Evolutionary conservation across 1,140 invertebrate species (phyloP), one percentile per base, ranked within the genome.

Genomic region (Panulirus ornatus): DNA sequence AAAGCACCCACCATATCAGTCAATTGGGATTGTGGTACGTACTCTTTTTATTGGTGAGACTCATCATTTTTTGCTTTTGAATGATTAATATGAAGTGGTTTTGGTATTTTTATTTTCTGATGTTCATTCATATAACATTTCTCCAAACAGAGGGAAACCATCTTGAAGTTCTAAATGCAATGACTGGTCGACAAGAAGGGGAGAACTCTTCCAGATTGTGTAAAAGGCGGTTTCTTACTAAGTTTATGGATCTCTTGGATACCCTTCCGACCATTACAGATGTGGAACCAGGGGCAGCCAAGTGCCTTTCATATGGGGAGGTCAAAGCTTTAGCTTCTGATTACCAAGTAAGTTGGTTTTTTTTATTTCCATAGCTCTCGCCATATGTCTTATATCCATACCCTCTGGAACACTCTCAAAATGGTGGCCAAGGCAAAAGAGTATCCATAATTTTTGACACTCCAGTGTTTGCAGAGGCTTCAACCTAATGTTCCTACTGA

Each of bases 1-100:
- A 97, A 97, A 93, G 97, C 97, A 11, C 97, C 97, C 1, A 97
- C 96, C 93, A 97, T 97, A 93, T 96, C 97, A 83, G 96, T 98
- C 22, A 97, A 97, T 94, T 98, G 97, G 97, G 96, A 95, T 66
- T 94, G 95, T 82, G 96, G 96, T 93, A 94, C 95, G 93, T 91
- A 8, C 51, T 82, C 44, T 66, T n/a, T n/a, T n/a, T n/a, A n/a
- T n/a, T n/a, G n/a, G n/a, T n/a, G n/a, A n/a, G n/a, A n/a, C n/a
- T n/a, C n/a, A n/a, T n/a, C n/a, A n/a, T n/a, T n/a, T n/a, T n/a
- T n/a, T n/a, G n/a, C n/a, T n/a, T n/a, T n/a, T n/a, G n/a, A n/a
- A n/a, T n/a, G n/a, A n/a, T n/a, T n/a, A n/a, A n/a, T n/a, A n/a
- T n/a, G n/a, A n/a, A n/a, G n/a, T n/a, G n/a, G n/a, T n/a, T n/a